These are phyloP conservation scores for Heliothis virescens DNA, from an alignment of 1,140 invertebrate species.

Conservation along the genomic window DNA sequence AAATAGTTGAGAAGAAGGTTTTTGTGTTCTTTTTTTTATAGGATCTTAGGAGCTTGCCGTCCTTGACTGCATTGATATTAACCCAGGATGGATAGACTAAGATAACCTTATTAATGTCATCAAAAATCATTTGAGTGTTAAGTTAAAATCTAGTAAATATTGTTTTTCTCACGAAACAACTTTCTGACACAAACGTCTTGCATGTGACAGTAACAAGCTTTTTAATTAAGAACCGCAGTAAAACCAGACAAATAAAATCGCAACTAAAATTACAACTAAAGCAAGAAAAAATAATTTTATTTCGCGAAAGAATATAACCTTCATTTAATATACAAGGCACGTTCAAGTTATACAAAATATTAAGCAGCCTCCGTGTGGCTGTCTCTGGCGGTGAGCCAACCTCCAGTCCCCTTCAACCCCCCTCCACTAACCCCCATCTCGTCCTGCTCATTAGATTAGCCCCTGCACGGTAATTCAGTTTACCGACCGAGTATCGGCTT, in stretches of 20 bases:
- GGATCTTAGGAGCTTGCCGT: too few species aligned
- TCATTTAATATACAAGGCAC: slow-evolving; percentile 36
- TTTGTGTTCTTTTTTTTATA: too few species aligned
- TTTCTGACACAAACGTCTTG: too few species aligned
- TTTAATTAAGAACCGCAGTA: not conserved
- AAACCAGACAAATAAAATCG: not conserved
- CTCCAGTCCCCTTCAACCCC: not conserved
- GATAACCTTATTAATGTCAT: too few species aligned
- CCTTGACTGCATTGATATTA: too few species aligned
- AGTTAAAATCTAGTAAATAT: too few species aligned
- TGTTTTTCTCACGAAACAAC: too few species aligned
- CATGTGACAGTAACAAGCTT: too few species aligned
- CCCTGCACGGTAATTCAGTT: not conserved
- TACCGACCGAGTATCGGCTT: not conserved
- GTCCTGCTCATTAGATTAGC: slow-evolving; percentile 27
- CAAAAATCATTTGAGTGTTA: too few species aligned
- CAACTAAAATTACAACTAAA: not conserved
- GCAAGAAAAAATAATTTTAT: not conserved
- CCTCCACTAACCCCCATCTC: too few species aligned
- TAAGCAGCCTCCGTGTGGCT: not conserved
- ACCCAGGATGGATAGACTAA: too few species aligned
- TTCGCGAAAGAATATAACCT: not conserved
- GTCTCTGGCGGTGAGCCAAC: slow-evolving; percentile 7
- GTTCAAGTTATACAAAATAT: slow-evolving; percentile 31
- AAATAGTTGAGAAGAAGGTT: too few species aligned